These are phyloP conservation scores for Heterodera schachtii DNA, from an alignment of 1,140 invertebrate genomes.

Conservation along the genomic window DNA sequence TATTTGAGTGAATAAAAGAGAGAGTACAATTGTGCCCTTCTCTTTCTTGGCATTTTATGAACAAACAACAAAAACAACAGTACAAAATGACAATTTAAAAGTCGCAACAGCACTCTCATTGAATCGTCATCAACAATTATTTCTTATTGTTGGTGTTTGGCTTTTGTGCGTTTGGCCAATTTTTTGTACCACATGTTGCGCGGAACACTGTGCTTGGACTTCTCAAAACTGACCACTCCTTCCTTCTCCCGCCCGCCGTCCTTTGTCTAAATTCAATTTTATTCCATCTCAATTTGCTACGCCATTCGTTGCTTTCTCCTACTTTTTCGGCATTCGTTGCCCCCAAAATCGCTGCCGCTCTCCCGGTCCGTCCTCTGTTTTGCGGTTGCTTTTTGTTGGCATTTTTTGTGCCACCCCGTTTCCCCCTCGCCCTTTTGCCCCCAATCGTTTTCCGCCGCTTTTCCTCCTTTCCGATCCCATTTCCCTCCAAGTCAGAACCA, in stretches of 20 bases:
- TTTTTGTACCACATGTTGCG: conserved; percentile 51
- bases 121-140: neutral
- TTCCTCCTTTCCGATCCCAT: conserved; percentile 7
- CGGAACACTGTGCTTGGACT: conserved; percentile 20
- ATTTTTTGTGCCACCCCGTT: conserved; percentile 12
- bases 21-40: no score
- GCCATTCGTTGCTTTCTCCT: neutral
- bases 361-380: conserved; percentile 10
- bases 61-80: neutral
- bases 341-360: neutral
- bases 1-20: no score
- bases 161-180: conserved; percentile 47
- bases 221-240: conserved; percentile 9
- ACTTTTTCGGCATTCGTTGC: neutral
- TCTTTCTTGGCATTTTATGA: no score
- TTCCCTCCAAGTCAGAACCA: conserved; percentile 12
- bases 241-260: no score
- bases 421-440: conserved; percentile 10
- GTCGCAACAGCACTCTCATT: no score
- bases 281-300: neutral
- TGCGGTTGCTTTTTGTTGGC: neutral
- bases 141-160: conserved; percentile 56
- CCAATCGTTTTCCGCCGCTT: neutral
- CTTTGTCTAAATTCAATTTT: conserved; percentile 3
- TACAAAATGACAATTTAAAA: no score